Percentiles rank a stretch among this genome's conserved stretches.
Conservation (phyloP, 2,888 invertebrate species). For the Arrhopalites spinosus region DNA sequence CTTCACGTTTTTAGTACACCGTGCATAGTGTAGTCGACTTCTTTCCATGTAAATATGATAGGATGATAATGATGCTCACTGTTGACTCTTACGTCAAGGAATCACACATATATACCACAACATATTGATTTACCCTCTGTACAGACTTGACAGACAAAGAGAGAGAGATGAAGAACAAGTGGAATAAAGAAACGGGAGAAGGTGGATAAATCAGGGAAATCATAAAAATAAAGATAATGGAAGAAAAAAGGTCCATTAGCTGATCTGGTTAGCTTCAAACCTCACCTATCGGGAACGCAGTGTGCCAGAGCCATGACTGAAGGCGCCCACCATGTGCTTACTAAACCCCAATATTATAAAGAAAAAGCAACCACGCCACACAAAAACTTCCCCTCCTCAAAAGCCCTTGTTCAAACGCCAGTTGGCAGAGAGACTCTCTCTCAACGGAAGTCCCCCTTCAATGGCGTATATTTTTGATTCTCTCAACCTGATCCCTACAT, state of each 20-base stretch:
- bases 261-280: conserved; percentile 31
- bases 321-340: conserved; percentile 50
- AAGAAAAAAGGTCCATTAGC: conserved; percentile 25
- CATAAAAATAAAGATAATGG: conserved; percentile 3
- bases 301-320: conserved; percentile 45
- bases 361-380: conserved; percentile 31
- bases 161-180: background rate
- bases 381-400: conserved; percentile 27
- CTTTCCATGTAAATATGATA: no score
- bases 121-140: no score
- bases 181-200: background rate
- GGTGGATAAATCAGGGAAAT: background rate
- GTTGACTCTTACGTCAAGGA: no score
- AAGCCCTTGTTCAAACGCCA: conserved; percentile 30
- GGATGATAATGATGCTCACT: no score
- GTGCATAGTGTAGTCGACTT: no score
- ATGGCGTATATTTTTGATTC: conserved; percentile 33
- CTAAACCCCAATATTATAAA: background rate
- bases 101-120: no score
- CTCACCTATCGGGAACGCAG: conserved; percentile 38
- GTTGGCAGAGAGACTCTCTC: conserved; percentile 33
- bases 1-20: no score
- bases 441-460: conserved; percentile 32
- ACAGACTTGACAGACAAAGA: no score
- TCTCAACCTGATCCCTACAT: conserved; percentile 22